Base-by-base conservation (phyloP, 2,888 invertebrate genomes). In the Ischnura elegans region DNA sequence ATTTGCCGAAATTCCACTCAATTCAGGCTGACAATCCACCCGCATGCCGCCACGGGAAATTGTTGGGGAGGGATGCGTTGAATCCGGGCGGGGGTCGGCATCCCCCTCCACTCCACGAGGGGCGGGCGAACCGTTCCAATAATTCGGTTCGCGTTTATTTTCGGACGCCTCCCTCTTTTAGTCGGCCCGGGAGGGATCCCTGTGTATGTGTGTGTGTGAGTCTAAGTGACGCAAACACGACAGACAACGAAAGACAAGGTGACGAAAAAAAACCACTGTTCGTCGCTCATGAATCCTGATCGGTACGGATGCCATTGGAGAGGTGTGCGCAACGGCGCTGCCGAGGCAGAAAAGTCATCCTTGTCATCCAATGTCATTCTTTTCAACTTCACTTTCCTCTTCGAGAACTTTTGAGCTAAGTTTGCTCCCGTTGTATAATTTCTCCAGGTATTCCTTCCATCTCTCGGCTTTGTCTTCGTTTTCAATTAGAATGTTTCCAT, bases 131-230 rank as follows among this genome's bases (percentile, higher is more conserved):
- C 61, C 5, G 61, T 61, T 61, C 61, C 61, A 61, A 61, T 61
- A 61, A n/a, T 61, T 61, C 61, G 61, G 61, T 61, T 61, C 61
- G 61, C 61, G 61, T 61, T 61, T 61, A 61, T 61, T 61, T 61
- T 61, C 61, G 61, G 61, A 61, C n/a, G 61, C 6, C 61, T n/a
- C n/a, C 6, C 61, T n/a, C 61, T n/a, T 19, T n/a, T 8, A n/a
- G 61, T 25, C 61, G 61, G 61, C 61, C 61, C 61, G 61, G 61
- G n/a, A 25, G n/a, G 61, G 61, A 61, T 61, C 61, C 61, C 21
- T 4, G 61, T 61, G 25, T n/a, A n/a, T 61, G 0, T 61, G 61
- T n/a, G 61, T 61, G 0, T 61, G 61, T 61, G 61, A 0, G 61
- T 25, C n/a, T n/a, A 61, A n/a, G 61, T 61, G 61, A 61, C 61